A percentile compares a stretch with the other conserved stretches of the same genome.
Evolutionary conservation across 2,888 invertebrate genomes (phyloP).

Genomic region (Cosmopolites sordidus): DNA sequence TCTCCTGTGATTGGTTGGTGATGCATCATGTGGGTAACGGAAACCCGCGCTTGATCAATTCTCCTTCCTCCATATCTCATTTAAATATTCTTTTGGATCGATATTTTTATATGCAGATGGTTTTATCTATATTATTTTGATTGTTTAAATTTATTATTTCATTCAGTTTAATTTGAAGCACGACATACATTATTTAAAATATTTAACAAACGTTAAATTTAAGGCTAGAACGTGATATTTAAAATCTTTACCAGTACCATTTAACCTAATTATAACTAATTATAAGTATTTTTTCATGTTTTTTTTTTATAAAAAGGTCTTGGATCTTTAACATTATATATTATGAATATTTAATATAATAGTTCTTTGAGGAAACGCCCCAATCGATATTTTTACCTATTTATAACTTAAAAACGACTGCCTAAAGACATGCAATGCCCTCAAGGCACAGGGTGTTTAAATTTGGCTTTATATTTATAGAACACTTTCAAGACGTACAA

Average conservation of each 20-base stretch:
- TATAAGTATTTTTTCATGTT: no score
- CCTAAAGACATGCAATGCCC: neutral
- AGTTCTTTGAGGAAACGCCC: no score
- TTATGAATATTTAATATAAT: no score
- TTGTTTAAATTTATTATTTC: neutral
- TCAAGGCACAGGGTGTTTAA: neutral
- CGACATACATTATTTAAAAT: no score
- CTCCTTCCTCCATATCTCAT: conserved; percentile 25
- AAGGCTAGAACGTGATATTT: no score
- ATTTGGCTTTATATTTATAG: neutral
- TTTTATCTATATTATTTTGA: neutral
- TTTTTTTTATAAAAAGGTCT: no score
- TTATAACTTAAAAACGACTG: neutral
- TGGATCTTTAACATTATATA: no score
- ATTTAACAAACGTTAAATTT: no score
- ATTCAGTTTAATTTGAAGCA: no score
- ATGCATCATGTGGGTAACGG: conserved; percentile 35
- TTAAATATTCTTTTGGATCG: conserved; percentile 8
- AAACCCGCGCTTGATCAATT: conserved; percentile 22
- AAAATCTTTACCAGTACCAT: no score
- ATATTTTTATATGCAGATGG: conserved; percentile 11
- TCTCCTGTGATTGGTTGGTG: conserved; percentile 50
- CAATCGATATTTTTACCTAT: neutral
- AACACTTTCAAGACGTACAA: neutral
- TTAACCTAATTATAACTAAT: no score